phyloP scores from a whole-genome alignment of 2,113 vertebrate genomes.

The Colinus virginianus region DNA sequence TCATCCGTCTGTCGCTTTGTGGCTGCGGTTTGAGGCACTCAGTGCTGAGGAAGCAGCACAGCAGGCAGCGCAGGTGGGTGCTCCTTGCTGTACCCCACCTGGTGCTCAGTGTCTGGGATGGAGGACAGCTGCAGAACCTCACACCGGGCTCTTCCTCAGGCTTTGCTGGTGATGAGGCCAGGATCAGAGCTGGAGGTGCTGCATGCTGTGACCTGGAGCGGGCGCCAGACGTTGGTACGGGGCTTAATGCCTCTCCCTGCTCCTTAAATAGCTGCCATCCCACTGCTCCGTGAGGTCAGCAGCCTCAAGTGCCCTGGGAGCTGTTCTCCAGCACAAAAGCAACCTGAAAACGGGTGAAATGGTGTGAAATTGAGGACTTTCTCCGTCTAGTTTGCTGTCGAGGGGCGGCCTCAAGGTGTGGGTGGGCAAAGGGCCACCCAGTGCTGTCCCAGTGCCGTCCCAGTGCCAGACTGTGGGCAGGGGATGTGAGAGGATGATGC shows the following conservation, averaged over 20 bases:
- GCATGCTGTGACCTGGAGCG: not conserved
- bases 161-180: too few relatives aligned
- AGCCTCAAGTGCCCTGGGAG: not conserved
- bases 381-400: not conserved
- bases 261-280: not conserved
- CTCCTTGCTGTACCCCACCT: not conserved
- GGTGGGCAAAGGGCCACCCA: not conserved
- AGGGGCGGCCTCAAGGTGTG: not conserved
- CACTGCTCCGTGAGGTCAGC: not conserved
- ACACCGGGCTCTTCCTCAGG: rapidly evolving
- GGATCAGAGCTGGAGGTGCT: not conserved
- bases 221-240: not conserved
- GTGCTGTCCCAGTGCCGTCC: not conserved
- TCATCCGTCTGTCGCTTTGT: not conserved
- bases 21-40: not conserved
- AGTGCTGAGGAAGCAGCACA: too few relatives aligned
- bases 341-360: rapidly evolving
- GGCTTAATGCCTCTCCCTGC: not conserved
- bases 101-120: not conserved
- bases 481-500: too few relatives aligned
- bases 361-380: rapidly evolving
- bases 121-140: not conserved
- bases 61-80: too few relatives aligned
- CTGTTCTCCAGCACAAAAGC: rapidly evolving
- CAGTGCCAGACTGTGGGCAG: not conserved